Evolutionary conservation across 2,797 vertebrate genomes (phyloP).

Genomic region (Heteromormyrus szaboi): DNA sequence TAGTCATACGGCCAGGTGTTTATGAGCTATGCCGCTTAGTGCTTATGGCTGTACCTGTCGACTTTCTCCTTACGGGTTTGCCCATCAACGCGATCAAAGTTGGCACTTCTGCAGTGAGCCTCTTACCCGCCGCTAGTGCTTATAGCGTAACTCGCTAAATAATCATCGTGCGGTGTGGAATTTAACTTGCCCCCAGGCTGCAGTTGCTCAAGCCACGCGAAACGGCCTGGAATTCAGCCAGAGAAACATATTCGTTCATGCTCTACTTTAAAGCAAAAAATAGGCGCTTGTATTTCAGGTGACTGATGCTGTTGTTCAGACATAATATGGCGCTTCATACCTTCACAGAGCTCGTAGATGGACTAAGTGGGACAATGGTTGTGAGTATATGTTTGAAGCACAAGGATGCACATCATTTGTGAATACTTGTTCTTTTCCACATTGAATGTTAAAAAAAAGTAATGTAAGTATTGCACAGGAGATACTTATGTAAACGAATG

Average conservation of each 20-base stretch:
- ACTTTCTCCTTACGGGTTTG: slow-evolving; percentile 7
- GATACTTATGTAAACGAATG: not conserved
- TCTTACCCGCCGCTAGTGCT: slow-evolving; percentile 39
- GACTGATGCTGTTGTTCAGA: not conserved
- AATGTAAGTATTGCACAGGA: not conserved
- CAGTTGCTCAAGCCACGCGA: slow-evolving; percentile 9
- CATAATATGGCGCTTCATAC: not conserved
- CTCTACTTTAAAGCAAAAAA: not conserved
- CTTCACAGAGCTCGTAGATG: not conserved
- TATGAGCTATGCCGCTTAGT: not conserved
- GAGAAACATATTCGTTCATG: slow-evolving; percentile 14
- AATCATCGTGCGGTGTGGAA: slow-evolving; percentile 50
- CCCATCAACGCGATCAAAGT: slow-evolving; percentile 28
- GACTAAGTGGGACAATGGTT: not conserved
- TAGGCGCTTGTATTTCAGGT: not conserved
- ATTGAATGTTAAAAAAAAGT: not conserved
- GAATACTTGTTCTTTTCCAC: not conserved
- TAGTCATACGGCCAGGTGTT: not conserved
- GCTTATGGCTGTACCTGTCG: not conserved
- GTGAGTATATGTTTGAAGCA: not conserved
- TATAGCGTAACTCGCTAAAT: slow-evolving; percentile 55
- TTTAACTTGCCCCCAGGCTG: slow-evolving; percentile 29
- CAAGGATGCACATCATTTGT: not conserved
- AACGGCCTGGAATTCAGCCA: not conserved
- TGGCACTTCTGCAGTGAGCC: slow-evolving; percentile 26